phyloP scores from a whole-genome alignment of 2,797 vertebrate species.

The Tragelaphus oryx region DNA sequence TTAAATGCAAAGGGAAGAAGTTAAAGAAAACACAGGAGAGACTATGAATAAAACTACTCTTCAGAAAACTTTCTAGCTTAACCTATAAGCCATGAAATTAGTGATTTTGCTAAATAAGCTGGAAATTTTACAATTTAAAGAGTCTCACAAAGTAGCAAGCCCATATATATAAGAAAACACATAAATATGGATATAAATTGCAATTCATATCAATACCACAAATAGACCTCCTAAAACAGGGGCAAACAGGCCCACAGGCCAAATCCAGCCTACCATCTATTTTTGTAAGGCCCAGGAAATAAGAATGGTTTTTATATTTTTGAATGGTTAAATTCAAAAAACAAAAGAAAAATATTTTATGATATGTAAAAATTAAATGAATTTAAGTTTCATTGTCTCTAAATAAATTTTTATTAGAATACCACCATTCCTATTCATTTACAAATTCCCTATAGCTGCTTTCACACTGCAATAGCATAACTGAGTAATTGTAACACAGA shows the following conservation, averaged over 20 bases:
- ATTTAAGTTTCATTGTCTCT: neutral
- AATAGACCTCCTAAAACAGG: neutral
- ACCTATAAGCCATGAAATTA: constrained; percentile 26
- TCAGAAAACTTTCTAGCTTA: constrained; percentile 28
- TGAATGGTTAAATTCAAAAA: constrained; percentile 12
- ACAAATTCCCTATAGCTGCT: neutral
- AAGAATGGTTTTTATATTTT: neutral
- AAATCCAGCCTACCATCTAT: neutral
- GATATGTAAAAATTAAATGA: neutral
- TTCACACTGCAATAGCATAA: neutral
- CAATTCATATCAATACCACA: neutral
- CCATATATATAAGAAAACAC: neutral
- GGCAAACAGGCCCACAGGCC: neutral
- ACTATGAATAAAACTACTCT: neutral
- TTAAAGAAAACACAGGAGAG: neutral
- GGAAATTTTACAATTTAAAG: neutral
- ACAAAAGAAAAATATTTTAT: neutral
- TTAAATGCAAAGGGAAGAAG: constrained; percentile 38
- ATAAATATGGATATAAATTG: neutral
- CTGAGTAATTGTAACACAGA: neutral
- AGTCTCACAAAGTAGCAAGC: neutral
- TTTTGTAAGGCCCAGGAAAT: neutral
- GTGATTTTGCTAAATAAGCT: neutral
- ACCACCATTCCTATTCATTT: neutral
- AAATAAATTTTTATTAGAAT: neutral